Evolutionary conservation across 1,140 invertebrate genomes (phyloP), one percentile per base, ranked within the genome.

Genomic region (Colletes gigas): DNA sequence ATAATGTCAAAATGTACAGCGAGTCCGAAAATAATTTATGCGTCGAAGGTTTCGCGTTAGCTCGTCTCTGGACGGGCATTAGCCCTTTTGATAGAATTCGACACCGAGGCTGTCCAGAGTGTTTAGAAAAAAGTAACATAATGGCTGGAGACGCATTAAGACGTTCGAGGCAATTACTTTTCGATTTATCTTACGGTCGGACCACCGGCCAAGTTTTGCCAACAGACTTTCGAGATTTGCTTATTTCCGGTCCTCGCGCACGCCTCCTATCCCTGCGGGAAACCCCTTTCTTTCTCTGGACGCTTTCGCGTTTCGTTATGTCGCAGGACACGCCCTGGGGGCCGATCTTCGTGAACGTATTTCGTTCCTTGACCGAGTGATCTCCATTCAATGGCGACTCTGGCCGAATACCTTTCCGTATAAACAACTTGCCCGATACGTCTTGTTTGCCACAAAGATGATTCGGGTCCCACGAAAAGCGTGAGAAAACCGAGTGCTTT

Each of bases 181-280:
- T 76, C 86, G 68, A 93, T 93, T 90, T 82, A 90, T 93, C 92
- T 88, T 86, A 47, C 17, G 54, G 19, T 47, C 3, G 69, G 92
- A 91, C 91, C 91, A 92, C 90, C 90, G 68, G 78, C 69, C 72
- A 87, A 89, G 89, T 89, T 89, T 87, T 89, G 84, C 83, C 88
- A 90, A 89, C 88, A 90, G 83, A 81, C 78, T 80, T 86, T 83
- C 52, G 60, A 79, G 76, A 88, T 91, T 90, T 89, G 91, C 89
- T 88, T 89, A 87, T 83, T 92, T 93, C 91, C 91, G 89, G 90
- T 68, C 65, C 30, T 63, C 19, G 71, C 83, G 71, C 70, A 88
- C 83, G 87, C 84, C 83, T 82, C 66, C 78, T 84, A 83, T 63
- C 55, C 68, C 60, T 63, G 41, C 63, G n/a, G 50, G 47, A 62